A percentile compares a stretch with the other conserved stretches of the same genome.
These are phyloP conservation scores for Diorhabda elongata DNA, from an alignment of 1,140 invertebrate species.

Conservation along the genomic window DNA sequence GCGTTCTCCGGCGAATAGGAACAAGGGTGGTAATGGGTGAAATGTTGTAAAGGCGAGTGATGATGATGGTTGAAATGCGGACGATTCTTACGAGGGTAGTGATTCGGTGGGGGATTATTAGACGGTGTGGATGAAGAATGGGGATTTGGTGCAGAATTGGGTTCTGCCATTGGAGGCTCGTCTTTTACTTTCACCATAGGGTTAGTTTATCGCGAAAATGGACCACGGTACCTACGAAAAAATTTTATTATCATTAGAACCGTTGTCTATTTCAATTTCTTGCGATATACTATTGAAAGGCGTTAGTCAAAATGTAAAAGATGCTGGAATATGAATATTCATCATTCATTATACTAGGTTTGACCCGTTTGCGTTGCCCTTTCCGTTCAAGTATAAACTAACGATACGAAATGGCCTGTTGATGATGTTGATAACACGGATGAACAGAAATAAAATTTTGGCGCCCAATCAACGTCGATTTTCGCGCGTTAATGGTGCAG, in stretches of 20 bases:
- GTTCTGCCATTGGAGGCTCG: slow-evolving; percentile 39
- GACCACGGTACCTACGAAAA: slow-evolving; percentile 14
- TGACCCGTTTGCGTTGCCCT: too few species aligned
- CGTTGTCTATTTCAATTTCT: too few species aligned
- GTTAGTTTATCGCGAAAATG: slow-evolving; percentile 9
- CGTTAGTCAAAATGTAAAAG: too few species aligned
- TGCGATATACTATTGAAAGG: too few species aligned
- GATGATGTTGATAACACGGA: too few species aligned
- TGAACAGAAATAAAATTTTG: too few species aligned
- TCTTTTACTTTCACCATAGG: slow-evolving; percentile 47
- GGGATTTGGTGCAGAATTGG: slow-evolving; percentile 27
- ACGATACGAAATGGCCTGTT: too few species aligned
- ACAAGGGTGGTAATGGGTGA: slow-evolving; percentile 47
- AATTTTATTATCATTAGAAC: background rate
- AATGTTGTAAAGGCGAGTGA: slow-evolving; percentile 39
- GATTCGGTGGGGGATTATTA: slow-evolving; percentile 6
- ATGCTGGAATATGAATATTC: too few species aligned
- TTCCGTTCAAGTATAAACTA: too few species aligned
- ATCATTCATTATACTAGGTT: too few species aligned
- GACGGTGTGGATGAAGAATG: slow-evolving; percentile 25
- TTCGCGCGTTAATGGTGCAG: too few species aligned
- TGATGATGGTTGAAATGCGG: slow-evolving; percentile 37
- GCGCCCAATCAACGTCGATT: too few species aligned
- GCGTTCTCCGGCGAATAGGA: slow-evolving; percentile 37
- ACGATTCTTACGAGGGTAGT: slow-evolving; percentile 25